Evolutionary conservation across 2,113 vertebrate genomes (phyloP).

Genomic region (Manacus vitellinus): DNA sequence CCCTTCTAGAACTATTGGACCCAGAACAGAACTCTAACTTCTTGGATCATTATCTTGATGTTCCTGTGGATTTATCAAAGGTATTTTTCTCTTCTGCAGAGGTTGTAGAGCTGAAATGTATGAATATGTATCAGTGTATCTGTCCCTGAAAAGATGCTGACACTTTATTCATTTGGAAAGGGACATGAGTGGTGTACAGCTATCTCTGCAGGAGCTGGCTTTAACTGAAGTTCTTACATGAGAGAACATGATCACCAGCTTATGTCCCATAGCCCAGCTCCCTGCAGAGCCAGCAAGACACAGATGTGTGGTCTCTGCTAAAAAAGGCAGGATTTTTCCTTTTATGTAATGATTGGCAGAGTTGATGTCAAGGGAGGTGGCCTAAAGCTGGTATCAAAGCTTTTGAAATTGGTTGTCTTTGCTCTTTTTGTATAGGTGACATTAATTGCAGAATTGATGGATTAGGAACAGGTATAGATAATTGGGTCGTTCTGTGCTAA

Average conservation of each 20-base stretch:
- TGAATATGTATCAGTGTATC: background rate
- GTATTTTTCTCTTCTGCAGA: slow-evolving; percentile 53
- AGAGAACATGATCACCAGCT: background rate
- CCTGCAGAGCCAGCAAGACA: background rate
- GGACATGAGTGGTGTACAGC: background rate
- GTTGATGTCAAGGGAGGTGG: background rate
- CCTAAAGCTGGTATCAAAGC: background rate
- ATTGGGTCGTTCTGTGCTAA: background rate
- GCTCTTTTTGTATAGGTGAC: background rate
- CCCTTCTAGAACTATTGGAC: slow-evolving; percentile 91
- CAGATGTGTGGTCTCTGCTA: background rate
- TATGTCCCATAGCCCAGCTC: background rate
- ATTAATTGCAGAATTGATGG: background rate
- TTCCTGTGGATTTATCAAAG: slow-evolving; percentile 96
- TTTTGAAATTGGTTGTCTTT: background rate
- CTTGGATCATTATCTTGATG: slow-evolving; percentile 96
- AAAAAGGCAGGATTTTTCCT: background rate
- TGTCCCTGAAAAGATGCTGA: background rate
- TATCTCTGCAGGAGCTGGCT: background rate
- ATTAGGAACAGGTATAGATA: background rate
- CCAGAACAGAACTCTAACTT: slow-evolving; percentile 98
- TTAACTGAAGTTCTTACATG: background rate
- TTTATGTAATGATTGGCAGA: background rate
- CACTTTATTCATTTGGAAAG: background rate
- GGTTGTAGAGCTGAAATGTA: background rate